These are phyloP conservation scores for Cheilosia vernalis DNA, from an alignment of 2,888 invertebrate species.

Conservation along the genomic window DNA sequence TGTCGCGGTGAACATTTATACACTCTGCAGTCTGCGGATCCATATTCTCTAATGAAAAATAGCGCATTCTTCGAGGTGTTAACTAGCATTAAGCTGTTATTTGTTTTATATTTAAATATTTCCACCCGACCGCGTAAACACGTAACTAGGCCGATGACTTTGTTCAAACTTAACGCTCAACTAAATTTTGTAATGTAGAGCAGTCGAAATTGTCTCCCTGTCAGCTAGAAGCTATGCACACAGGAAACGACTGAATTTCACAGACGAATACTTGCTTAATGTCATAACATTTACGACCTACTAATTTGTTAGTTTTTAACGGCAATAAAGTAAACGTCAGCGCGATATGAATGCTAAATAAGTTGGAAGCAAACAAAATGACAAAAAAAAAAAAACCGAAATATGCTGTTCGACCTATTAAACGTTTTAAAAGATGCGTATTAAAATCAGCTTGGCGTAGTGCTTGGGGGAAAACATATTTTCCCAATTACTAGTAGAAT, in stretches of 20 bases:
- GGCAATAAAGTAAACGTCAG: conserved; percentile 46
- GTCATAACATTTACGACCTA: conserved; percentile 19
- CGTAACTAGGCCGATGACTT: conserved; percentile 11
- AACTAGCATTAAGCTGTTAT: conserved; percentile 11
- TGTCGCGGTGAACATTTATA: background rate
- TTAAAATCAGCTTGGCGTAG: conserved; percentile 12
- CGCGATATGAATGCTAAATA: conserved; percentile 49
- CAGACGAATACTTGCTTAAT: too few relatives aligned
- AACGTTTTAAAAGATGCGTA: conserved; percentile 48
- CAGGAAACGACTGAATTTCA: background rate
- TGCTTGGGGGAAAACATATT: too few relatives aligned
- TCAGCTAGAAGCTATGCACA: background rate
- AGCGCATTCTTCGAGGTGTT: conserved; percentile 20
- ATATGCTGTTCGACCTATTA: conserved; percentile 40
- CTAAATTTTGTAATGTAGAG: background rate
- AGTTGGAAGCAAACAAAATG: conserved; percentile 15
- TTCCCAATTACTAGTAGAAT: background rate
- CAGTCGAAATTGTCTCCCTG: background rate
- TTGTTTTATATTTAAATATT: conserved; percentile 7
- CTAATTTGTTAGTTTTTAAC: conserved; percentile 40
- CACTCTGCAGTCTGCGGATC: background rate
- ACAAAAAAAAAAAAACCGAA: background rate
- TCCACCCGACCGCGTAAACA: conserved; percentile 2
- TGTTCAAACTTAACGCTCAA: conserved; percentile 9
- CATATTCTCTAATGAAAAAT: conserved; percentile 7